Conservation (phyloP, 2,113 vertebrate genomes). For the Microcebus lehilahytsara region DNA sequence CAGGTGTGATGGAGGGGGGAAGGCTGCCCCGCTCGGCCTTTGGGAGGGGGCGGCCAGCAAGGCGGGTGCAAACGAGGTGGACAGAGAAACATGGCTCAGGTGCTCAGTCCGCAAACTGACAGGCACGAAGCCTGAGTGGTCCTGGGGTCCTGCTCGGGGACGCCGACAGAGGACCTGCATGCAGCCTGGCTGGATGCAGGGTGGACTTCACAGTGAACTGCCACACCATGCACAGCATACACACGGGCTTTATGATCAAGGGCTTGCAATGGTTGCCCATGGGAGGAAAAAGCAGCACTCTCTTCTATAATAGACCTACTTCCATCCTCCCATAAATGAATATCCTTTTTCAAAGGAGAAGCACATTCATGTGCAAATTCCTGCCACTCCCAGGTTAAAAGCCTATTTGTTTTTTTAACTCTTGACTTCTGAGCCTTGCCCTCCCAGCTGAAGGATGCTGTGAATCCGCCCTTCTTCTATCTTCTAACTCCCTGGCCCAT, state of each 20-base stretch:
- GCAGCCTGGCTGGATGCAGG: neutral
- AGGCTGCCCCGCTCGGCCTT: too few species aligned
- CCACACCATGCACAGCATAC: neutral
- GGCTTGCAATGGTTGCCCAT: rapidly evolving
- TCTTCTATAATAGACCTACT: too few species aligned
- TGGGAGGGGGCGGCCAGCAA: too few species aligned
- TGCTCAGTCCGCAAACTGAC: rapidly evolving
- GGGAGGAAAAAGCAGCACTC: neutral
- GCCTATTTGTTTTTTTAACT: neutral
- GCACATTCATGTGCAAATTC: neutral
- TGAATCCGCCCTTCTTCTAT: neutral
- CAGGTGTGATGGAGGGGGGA: neutral
- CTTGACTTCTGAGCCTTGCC: neutral
- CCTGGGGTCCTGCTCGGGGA: neutral
- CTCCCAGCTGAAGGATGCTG: neutral
- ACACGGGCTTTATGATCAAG: rapidly evolving
- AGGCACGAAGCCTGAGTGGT: rapidly evolving
- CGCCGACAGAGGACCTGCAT: too few species aligned
- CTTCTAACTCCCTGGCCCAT: neutral
- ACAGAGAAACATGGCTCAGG: too few species aligned
- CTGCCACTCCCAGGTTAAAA: neutral
- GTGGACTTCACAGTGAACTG: neutral
- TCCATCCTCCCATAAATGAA: neutral
- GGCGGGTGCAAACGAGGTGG: too few species aligned
- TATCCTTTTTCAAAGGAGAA: neutral